These are phyloP conservation scores for Myiotriccus ornatus DNA, from an alignment of 2,797 vertebrate species.

Conservation along the genomic window DNA sequence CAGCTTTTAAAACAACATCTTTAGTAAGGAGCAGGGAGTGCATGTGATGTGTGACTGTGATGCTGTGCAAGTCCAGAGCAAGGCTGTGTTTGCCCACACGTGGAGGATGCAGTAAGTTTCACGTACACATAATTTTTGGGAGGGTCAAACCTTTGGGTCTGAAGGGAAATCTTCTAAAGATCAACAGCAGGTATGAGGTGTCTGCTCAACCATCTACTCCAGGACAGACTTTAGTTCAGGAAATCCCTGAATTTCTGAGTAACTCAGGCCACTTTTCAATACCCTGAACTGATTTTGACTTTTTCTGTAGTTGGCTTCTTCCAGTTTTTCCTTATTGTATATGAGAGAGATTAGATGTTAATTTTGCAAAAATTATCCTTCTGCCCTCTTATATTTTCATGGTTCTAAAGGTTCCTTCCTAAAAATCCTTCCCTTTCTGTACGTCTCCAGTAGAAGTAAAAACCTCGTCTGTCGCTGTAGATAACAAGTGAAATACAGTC, in stretches of 20 bases:
- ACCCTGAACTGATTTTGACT: not conserved
- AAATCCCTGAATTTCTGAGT: not conserved
- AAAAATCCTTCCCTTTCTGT: not conserved
- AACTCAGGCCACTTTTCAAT: not conserved
- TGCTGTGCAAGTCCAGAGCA: not conserved
- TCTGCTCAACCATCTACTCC: not conserved
- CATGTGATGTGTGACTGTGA: rapidly evolving
- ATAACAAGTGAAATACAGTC: not conserved
- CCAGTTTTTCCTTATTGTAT: not conserved
- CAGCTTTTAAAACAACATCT: not conserved
- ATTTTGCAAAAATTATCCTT: not conserved
- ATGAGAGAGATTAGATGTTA: not conserved
- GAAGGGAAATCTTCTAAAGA: not conserved
- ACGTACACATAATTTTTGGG: rapidly evolving
- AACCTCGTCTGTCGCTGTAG: not conserved
- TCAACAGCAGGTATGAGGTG: not conserved
- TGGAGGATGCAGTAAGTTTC: not conserved
- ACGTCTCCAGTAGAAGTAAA: not conserved
- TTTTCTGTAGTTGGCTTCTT: not conserved
- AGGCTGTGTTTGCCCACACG: not conserved
- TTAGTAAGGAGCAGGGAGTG: not conserved
- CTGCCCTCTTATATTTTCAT: not conserved
- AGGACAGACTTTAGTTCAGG: not conserved
- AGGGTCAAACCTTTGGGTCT: not conserved
- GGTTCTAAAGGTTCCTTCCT: not conserved